These are phyloP conservation scores for Leuciscus idus DNA, from an alignment of 2,113 vertebrate species.

Conservation along the genomic window DNA sequence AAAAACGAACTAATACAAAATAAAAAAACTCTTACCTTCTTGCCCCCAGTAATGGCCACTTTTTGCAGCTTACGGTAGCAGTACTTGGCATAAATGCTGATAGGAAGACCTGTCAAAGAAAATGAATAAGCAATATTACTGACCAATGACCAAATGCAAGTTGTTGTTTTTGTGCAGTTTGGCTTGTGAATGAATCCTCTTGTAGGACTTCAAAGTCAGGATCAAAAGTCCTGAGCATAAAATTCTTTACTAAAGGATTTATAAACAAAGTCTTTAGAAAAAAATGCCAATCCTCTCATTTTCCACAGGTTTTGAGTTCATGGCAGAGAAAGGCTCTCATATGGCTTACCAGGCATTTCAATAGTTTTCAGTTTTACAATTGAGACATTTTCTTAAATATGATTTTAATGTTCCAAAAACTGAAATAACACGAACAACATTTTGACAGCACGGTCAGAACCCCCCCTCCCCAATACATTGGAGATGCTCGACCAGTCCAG, in stretches of 20 bases:
- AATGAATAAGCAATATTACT: constrained; percentile 16
- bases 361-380: neutral
- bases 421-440: neutral
- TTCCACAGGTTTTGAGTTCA: neutral
- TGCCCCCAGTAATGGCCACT: constrained; percentile 80
- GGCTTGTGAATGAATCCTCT: constrained; percentile 1
- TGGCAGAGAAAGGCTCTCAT: too few relatives aligned
- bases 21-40: constrained; percentile 74
- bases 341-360: neutral
- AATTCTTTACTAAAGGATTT: neutral
- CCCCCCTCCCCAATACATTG: neutral
- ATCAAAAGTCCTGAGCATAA: neutral
- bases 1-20: neutral
- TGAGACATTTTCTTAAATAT: neutral
- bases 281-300: neutral
- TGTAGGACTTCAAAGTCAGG: neutral
- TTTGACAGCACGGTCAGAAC: neutral
- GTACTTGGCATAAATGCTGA: constrained; percentile 83
- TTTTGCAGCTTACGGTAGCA: constrained; percentile 84
- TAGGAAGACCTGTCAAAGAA: constrained; percentile 73
- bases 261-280: constrained; percentile 16
- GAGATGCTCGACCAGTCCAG: neutral
- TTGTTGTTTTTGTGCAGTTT: neutral
- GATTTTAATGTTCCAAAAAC: neutral
- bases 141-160: neutral